Percentiles rank a stretch among this genome's conserved stretches.
phyloP scores from a whole-genome alignment of 2,888 invertebrate genomes.

The Myopa tessellatipennis region DNA sequence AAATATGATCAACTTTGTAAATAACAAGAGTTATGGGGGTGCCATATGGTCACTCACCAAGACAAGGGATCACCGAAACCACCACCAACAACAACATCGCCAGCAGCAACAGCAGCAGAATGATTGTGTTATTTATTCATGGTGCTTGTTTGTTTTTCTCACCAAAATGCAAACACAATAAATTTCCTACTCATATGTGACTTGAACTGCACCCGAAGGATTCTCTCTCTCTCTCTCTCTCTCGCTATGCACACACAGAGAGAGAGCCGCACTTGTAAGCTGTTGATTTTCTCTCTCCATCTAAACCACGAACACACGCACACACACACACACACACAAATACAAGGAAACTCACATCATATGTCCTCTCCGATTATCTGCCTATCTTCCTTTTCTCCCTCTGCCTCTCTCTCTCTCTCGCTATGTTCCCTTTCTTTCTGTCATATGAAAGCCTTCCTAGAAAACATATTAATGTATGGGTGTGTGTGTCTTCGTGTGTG shows the following conservation, averaged over 20 bases:
- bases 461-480: neutral
- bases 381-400: neutral
- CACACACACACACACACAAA: neutral
- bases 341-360: neutral
- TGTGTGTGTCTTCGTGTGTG: no score
- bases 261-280: neutral
- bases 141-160: constrained; percentile 21
- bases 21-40: neutral
- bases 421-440: neutral
- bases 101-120: neutral
- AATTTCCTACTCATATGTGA: constrained; percentile 9
- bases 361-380: neutral
- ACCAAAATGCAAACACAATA: constrained; percentile 27
- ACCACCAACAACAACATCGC: neutral
- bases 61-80: no score
- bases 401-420: neutral
- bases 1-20: neutral
- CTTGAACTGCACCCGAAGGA: constrained; percentile 1
- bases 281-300: neutral
- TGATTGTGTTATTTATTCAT: constrained; percentile 29
- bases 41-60: neutral
- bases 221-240: no score
- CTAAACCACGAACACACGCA: neutral
- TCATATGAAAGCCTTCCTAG: neutral
- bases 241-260: neutral